A percentile compares a stretch with the other conserved stretches of the same genome.
phyloP scores from a whole-genome alignment of 2,113 vertebrate species.

The Hyperopisus bebe region DNA sequence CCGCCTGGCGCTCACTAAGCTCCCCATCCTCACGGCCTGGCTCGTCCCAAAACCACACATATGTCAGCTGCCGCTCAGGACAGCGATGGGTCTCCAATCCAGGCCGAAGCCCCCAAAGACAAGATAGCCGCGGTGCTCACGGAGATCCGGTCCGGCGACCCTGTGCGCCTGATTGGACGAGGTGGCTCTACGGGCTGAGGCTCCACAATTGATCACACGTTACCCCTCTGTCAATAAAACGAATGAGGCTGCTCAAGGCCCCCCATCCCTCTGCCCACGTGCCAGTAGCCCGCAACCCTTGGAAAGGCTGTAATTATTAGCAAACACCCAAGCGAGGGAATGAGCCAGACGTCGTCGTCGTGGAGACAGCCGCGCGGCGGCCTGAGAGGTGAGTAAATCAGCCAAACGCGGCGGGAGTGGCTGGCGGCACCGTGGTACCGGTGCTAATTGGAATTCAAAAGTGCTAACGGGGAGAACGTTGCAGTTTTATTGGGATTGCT shows the following conservation, averaged over 20 bases:
- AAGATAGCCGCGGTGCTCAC: neutral
- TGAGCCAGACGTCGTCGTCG: slow-evolving; percentile 16
- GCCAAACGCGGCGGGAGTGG: neutral
- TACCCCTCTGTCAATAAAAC: slow-evolving; percentile 27
- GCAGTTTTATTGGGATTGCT: neutral
- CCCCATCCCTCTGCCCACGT: slow-evolving; percentile 6
- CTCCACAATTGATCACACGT: slow-evolving; percentile 26
- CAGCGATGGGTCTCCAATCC: neutral
- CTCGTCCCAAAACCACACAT: neutral
- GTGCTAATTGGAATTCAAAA: slow-evolving; percentile 2
- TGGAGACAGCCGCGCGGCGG: neutral
- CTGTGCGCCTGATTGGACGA: neutral
- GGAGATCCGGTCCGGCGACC: neutral
- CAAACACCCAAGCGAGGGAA: slow-evolving; percentile 14
- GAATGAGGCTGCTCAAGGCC: slow-evolving; percentile 18
- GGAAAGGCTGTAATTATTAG: slow-evolving; percentile 29
- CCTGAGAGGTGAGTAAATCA: slow-evolving; percentile 5
- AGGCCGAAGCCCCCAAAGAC: neutral
- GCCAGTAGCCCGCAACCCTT: neutral
- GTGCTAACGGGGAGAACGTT: neutral
- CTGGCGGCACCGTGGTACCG: neutral
- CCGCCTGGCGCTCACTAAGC: neutral
- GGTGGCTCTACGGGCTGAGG: neutral
- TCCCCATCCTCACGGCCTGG: neutral
- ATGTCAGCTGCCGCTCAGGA: neutral